A percentile compares a stretch with the other conserved stretches of the same genome.
Evolutionary conservation across 2,113 vertebrate genomes (phyloP).

Genomic region (Hypanus sabinus): DNA sequence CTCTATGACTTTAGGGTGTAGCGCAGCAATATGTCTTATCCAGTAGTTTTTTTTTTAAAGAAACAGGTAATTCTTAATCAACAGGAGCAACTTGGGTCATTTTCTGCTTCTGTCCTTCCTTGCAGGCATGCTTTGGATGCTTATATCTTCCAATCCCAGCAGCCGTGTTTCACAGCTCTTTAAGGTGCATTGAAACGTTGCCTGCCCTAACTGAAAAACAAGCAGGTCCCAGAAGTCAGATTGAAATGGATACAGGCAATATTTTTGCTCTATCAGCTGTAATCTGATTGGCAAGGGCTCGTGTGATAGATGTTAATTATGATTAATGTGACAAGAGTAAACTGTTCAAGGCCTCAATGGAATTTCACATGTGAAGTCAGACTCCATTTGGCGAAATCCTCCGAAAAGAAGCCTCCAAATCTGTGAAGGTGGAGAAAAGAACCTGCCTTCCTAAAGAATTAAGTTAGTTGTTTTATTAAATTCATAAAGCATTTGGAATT

Average conservation of each 20-base stretch:
- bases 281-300: neutral
- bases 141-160: neutral
- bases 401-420: neutral
- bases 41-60: neutral
- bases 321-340: neutral
- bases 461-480: neutral
- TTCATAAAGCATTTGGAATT: neutral
- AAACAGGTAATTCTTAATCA: neutral
- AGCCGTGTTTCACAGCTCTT: neutral
- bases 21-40: neutral
- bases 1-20: neutral
- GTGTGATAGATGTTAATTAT: neutral
- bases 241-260: neutral
- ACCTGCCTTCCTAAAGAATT: neutral
- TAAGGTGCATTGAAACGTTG: neutral
- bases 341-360: neutral
- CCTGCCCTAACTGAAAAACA: neutral
- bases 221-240: neutral
- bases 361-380: neutral
- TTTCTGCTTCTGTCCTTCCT: neutral
- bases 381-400: neutral
- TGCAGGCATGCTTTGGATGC: neutral
- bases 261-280: neutral
- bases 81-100: neutral
- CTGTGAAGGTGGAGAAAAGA: neutral